Base-by-base conservation (phyloP, 2,113 vertebrate species). In the Ranitomeya variabilis region DNA sequence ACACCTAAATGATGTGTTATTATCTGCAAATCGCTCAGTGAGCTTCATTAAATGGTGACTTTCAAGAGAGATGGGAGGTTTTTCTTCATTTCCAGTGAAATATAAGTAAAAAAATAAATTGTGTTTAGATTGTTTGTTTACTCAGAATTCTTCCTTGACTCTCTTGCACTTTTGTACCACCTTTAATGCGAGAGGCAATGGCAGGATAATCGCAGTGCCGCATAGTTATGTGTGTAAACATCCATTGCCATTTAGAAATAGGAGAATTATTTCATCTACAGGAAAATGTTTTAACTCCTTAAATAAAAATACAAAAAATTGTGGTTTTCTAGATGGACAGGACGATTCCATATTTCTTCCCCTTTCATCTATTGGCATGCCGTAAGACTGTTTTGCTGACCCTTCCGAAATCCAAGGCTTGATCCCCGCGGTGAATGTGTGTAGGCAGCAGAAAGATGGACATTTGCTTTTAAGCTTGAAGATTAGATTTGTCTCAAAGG, bases 401-500 rank as follows among this genome's bases (percentile, higher is more conserved):
- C 80, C 26, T 77, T 83, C 31, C 37, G 26, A 83, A 88, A 83
- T 88, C 55, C 71, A 37, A 52, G 31, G 71, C 66, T 83, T 15
- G 80, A n/a, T 83, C 57, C 59, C 87, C 31, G 57, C 26, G 66
- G 81, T 77, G 54, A 78, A 83, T 66, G 14, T 67, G n/a, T 77
- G 80, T 23, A 54, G 87, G 66, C 71, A 77, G 80, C 45, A 23
- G 80, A 67, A 74, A 83, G 87, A 88, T 78, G 87, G 87, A 83
- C 87, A 88, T 83, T 67, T 51, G 12, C 55, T 83, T 83, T 77
- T 23, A 83, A 78, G 62, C 71, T 23, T 57, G 19, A 55, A 55
- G 80, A 88, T 88, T 88, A 88, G 69, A 83, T 88, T 83, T 88
- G 55, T 88, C 87, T 88, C 87, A 14, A 14, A 88, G 87, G 87